phyloP scores from a whole-genome alignment of 2,113 vertebrate species.

The Picathartes gymnocephalus region DNA sequence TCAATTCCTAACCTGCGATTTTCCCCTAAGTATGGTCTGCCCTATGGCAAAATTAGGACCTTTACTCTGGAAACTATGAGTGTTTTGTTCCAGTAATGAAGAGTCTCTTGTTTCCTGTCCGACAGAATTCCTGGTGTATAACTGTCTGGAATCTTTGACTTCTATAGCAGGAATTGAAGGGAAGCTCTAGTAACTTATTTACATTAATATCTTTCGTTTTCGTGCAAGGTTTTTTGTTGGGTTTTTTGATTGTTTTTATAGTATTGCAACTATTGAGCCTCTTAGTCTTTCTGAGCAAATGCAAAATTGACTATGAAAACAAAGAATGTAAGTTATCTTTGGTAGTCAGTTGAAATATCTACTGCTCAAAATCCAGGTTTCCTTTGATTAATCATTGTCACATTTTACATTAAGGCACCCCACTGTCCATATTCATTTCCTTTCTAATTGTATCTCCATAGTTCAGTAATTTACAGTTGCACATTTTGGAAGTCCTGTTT shows the following conservation, averaged over 20 bases:
- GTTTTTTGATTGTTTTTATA: background rate
- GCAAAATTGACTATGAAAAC: conserved; percentile 23
- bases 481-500: conserved; percentile 45
- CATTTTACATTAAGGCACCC: conserved; percentile 66
- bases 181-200: background rate
- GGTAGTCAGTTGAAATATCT: conserved; percentile 66
- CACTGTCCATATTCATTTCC: conserved; percentile 71
- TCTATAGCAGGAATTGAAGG: background rate
- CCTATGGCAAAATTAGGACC: background rate
- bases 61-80: background rate
- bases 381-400: conserved; percentile 75
- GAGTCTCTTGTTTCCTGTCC: background rate
- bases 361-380: conserved; percentile 68
- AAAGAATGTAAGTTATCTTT: conserved; percentile 57
- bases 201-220: background rate
- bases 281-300: conserved; percentile 50
- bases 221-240: rapidly evolving
- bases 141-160: background rate
- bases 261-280: background rate
- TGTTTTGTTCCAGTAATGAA: background rate
- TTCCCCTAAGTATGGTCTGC: background rate
- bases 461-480: conserved; percentile 58
- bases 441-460: conserved; percentile 69
- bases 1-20: background rate
- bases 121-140: background rate